Evolutionary conservation across 1,140 invertebrate genomes (phyloP).

Genomic region (Sycobia sp.): DNA sequence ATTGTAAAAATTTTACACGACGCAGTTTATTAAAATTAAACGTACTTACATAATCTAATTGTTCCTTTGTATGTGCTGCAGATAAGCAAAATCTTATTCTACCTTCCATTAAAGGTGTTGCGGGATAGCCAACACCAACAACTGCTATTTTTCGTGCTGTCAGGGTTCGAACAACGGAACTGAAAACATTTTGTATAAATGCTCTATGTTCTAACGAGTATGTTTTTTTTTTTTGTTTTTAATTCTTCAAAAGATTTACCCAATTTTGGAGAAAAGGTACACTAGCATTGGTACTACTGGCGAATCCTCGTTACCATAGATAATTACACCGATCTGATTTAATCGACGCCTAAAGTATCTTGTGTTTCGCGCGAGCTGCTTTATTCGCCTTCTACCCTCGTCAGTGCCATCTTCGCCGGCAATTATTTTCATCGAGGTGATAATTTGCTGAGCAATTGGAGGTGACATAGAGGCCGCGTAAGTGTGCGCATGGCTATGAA

Average conservation of each 20-base stretch:
- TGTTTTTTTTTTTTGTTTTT: not conserved
- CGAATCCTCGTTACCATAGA: conserved; percentile 95
- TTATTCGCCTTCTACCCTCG: conserved; percentile 75
- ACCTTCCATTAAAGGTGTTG: conserved; percentile 93
- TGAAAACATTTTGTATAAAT: conserved; percentile 52
- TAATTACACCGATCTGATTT: conserved; percentile 90
- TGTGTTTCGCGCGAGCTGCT: conserved; percentile 81
- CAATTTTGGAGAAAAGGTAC: conserved; percentile 93
- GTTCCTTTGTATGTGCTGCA: conserved; percentile 93
- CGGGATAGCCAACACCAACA: conserved; percentile 97
- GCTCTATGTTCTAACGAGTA: too few relatives aligned
- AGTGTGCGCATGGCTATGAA: conserved; percentile 81
- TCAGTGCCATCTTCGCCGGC: conserved; percentile 83
- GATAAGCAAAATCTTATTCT: conserved; percentile 95
- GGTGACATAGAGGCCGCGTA: conserved; percentile 92
- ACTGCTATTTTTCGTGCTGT: conserved; percentile 83
- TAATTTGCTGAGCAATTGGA: conserved; percentile 88
- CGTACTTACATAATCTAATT: conserved; percentile 82
- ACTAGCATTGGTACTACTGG: conserved; percentile 96
- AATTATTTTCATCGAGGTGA: conserved; percentile 85
- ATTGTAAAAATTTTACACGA: too few relatives aligned
- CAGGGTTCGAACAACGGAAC: conserved; percentile 83
- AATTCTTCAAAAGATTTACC: too few relatives aligned
- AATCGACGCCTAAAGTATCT: conserved; percentile 86
- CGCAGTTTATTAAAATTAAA: too few relatives aligned